Evolutionary conservation across 1,140 invertebrate species (phyloP).

Genomic region (Pogonomyrmex californicus): DNA sequence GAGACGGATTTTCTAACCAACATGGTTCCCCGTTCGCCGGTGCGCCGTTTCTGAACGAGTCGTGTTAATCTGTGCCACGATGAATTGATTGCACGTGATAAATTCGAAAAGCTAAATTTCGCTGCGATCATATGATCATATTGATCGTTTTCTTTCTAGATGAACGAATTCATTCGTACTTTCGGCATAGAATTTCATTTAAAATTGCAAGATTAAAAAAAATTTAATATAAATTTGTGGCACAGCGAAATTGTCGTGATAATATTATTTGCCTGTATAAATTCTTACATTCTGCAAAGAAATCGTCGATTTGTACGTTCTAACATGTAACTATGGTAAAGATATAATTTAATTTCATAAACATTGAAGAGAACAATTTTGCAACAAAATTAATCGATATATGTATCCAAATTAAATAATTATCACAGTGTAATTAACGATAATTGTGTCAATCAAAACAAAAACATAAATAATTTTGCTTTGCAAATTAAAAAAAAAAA

Average conservation of each 20-base stretch:
- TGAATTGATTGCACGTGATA: not conserved
- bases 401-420: conserved; percentile 32
- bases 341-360: conserved; percentile 6
- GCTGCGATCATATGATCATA: not conserved
- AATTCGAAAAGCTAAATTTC: not conserved
- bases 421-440: conserved; percentile 39
- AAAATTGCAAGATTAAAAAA: conserved; percentile 4
- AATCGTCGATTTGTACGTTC: not conserved
- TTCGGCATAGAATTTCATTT: not conserved
- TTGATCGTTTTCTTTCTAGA: conserved; percentile 20
- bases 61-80: not conserved
- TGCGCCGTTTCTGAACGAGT: not conserved
- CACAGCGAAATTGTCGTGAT: not conserved
- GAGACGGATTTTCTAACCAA: conserved; percentile 27
- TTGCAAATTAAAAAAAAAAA: conserved; percentile 28
- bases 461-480: conserved; percentile 26
- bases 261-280: conserved; percentile 6
- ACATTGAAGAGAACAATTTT: not conserved
- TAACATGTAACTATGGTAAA: not conserved
- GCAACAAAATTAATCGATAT: conserved; percentile 25
- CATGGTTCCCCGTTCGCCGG: not conserved
- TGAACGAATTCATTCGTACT: not conserved
- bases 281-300: conserved; percentile 7
- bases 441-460: conserved; percentile 29
- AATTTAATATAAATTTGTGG: conserved; percentile 6